Percentiles rank a stretch among this genome's conserved stretches.
phyloP scores from a whole-genome alignment of 2,797 vertebrate species.

The Dicrostonyx torquatus region DNA sequence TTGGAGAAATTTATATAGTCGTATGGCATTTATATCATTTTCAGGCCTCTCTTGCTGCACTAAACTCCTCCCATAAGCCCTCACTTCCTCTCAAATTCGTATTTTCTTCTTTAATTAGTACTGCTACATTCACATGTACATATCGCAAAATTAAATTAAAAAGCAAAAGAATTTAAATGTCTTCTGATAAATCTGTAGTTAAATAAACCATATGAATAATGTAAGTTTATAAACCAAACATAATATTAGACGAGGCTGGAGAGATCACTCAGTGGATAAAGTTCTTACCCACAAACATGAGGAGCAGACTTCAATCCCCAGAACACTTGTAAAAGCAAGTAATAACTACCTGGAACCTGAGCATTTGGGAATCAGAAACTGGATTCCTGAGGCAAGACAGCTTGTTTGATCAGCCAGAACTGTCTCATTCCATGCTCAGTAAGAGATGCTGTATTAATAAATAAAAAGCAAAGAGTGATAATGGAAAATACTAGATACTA shows the following conservation, averaged over 20 bases:
- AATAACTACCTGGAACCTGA: background rate
- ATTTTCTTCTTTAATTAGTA: background rate
- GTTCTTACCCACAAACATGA: no score
- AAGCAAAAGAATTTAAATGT: background rate
- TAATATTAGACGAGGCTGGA: background rate
- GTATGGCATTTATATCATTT: background rate
- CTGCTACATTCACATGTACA: background rate
- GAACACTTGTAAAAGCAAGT: background rate
- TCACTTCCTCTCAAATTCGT: background rate
- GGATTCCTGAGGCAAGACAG: background rate
- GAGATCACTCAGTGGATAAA: background rate
- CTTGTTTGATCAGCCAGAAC: background rate
- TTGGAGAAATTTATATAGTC: background rate
- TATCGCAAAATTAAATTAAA: background rate
- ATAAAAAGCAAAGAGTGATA: background rate
- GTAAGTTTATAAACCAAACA: background rate
- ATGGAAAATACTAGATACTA: background rate
- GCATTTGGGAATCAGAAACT: background rate
- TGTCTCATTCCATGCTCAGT: background rate
- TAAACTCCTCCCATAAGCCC: background rate
- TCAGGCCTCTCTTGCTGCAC: background rate
- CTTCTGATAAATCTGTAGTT: background rate
- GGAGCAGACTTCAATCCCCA: background rate
- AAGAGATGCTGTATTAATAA: background rate
- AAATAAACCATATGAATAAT: conserved; percentile 10